Base-by-base conservation (phyloP, 1,140 invertebrate genomes). In the Ceratosolen fusciceps region DNA sequence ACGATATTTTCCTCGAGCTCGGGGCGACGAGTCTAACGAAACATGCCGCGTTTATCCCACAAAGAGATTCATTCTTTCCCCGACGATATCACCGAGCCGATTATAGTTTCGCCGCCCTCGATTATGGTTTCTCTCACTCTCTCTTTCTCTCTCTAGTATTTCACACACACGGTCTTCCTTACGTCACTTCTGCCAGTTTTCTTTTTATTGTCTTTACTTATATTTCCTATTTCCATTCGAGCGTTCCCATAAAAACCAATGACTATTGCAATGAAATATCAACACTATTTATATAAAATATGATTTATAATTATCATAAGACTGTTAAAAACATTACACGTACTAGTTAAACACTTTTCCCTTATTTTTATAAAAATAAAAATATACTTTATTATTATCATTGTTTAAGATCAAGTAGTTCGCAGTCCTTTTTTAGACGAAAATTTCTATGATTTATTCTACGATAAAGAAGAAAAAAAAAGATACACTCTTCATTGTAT, bases 1-100 rank as follows among this genome's bases (percentile, higher is more conserved):
- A 24, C 54, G 26, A 74, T 75, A 75, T 52, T 52, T 65, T 34
- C 19, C 52, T 21, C 56, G 65, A 26, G 16, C 39, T 74, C 31
- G 39, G 26, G 74, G 74, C 29, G 43, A 75, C 29, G 21, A 34
- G 60, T 67, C 26, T 26, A 12, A 29, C 39, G 26, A 62, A 62
- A 74, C 12, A 74, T 74, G 54, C 65, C 67, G 29, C 43, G 5
- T 52, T 52, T 1, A 10, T 43, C 12, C 29, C 37, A 75, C 60
- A 26, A 62, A 74, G 43, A 75, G 58, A 65, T 70, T 62, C 37
- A n/a, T 52, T 31, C 19, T 52, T 58, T 21, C 37, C 26, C 47
- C 37, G 8, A n/a, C n/a, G n/a, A n/a, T n/a, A n/a, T n/a, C n/a
- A n/a, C n/a, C n/a, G n/a, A n/a, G n/a, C n/a, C n/a, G n/a, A n/a